These are phyloP conservation scores for Sinotaia quadrata DNA, from an alignment of 2,888 invertebrate genomes.

Conservation along the genomic window DNA sequence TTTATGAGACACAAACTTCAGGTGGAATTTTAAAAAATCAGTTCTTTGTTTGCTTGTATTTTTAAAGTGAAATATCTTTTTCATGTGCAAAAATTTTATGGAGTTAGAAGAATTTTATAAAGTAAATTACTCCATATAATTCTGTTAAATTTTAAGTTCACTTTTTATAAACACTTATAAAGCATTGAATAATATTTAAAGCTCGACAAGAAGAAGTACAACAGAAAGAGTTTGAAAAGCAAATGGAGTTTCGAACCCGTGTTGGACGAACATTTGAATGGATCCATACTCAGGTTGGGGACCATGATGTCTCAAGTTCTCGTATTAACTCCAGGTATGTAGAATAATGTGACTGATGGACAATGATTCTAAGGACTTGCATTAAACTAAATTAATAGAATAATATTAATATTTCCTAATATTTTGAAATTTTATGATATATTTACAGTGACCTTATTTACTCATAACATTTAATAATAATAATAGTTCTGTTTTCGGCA, in stretches of 20 bases:
- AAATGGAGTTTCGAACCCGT: constrained; percentile 46
- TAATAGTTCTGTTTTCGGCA: too few relatives aligned
- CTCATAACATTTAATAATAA: too few relatives aligned
- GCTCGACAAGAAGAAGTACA: constrained; percentile 59
- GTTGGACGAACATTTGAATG: constrained; percentile 65
- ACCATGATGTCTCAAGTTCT: constrained; percentile 42
- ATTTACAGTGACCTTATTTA: too few relatives aligned
- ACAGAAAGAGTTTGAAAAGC: constrained; percentile 47
- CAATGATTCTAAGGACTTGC: background rate
- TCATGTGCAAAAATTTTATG: too few relatives aligned
- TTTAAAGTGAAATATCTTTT: too few relatives aligned
- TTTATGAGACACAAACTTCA: too few relatives aligned
- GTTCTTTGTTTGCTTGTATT: too few relatives aligned
- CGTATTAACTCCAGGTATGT: constrained; percentile 39
- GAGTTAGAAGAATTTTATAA: too few relatives aligned
- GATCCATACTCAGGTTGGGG: constrained; percentile 68
- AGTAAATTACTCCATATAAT: background rate
- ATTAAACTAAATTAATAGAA: background rate
- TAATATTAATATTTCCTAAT: background rate
- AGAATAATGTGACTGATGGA: too few relatives aligned
- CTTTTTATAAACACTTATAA: too few relatives aligned
- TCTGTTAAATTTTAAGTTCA: background rate
- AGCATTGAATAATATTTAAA: constrained; percentile 27
- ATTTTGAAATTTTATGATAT: too few relatives aligned
- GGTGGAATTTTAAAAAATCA: too few relatives aligned